phyloP scores from a whole-genome alignment of 2,888 invertebrate genomes.

The Herminia tarsipennalis region DNA sequence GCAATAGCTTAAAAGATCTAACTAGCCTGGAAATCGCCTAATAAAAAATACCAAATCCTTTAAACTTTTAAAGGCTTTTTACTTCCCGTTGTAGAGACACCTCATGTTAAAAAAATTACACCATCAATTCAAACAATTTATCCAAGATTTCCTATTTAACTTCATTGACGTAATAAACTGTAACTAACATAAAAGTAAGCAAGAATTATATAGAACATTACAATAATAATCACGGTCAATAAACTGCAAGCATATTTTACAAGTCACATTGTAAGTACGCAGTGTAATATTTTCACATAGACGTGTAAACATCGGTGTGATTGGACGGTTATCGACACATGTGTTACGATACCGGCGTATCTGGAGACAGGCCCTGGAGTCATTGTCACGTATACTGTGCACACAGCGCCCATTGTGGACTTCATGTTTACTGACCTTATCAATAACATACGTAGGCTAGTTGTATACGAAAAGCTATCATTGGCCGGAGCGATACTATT shows the following conservation, averaged over 20 bases:
- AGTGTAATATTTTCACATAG: conserved; percentile 42
- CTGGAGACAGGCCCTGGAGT: conserved; percentile 59
- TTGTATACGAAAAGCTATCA: conserved; percentile 44
- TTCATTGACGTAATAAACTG: not conserved
- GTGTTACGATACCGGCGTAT: conserved; percentile 52
- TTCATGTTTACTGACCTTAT: conserved; percentile 77
- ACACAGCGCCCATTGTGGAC: conserved; percentile 65
- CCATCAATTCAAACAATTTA: no score
- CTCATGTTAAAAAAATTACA: no score
- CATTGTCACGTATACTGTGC: conserved; percentile 72
- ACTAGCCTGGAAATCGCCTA: no score
- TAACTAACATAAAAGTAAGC: not conserved
- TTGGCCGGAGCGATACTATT: conserved; percentile 12
- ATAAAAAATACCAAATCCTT: no score
- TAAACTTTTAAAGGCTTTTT: no score
- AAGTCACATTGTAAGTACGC: conserved; percentile 18
- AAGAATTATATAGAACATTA: not conserved
- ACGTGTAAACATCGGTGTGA: conserved; percentile 56
- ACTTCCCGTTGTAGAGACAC: no score
- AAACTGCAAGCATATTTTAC: conserved; percentile 13
- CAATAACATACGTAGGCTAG: conserved; percentile 65
- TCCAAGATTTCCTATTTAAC: not conserved
- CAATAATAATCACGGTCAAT: conserved; percentile 1
- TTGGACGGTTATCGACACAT: conserved; percentile 66
- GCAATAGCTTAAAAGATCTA: no score